Evolutionary conservation across 2,113 vertebrate genomes (phyloP).

Genomic region (Vidua macroura): DNA sequence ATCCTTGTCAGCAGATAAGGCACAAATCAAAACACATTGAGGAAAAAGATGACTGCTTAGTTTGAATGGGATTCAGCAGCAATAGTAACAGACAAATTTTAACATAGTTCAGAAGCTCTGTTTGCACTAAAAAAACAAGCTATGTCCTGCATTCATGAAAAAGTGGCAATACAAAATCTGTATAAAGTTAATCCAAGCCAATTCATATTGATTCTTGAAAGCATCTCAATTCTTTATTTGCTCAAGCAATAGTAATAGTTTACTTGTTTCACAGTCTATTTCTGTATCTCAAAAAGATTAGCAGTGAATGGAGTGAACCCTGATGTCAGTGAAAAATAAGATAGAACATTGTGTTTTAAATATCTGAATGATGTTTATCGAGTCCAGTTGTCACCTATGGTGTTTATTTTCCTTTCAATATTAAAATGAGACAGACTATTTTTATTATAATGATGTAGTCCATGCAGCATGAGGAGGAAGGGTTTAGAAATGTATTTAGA

Average conservation of each 20-base stretch:
- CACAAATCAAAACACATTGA: neutral
- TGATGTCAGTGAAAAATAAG: neutral
- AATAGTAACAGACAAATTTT: neutral
- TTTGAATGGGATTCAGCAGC: neutral
- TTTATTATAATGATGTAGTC: neutral
- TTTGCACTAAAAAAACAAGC: neutral
- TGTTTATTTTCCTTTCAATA: neutral
- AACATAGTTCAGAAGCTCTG: neutral
- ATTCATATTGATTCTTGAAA: neutral
- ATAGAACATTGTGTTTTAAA: neutral
- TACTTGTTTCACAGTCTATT: neutral
- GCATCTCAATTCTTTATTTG: neutral
- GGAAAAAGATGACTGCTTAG: neutral
- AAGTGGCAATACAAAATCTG: neutral
- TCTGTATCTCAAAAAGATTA: neutral
- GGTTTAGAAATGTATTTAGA: neutral
- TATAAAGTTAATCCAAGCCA: neutral
- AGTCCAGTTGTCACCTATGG: neutral
- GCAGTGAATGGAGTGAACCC: neutral
- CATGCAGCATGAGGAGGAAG: neutral
- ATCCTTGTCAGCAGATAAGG: neutral
- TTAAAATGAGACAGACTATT: neutral
- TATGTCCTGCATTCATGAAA: neutral
- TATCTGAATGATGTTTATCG: neutral
- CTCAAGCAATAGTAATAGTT: neutral